Evolutionary conservation across 2,888 invertebrate species (phyloP), one percentile per base, ranked within the genome.

Genomic region (Diabrotica balteata): DNA sequence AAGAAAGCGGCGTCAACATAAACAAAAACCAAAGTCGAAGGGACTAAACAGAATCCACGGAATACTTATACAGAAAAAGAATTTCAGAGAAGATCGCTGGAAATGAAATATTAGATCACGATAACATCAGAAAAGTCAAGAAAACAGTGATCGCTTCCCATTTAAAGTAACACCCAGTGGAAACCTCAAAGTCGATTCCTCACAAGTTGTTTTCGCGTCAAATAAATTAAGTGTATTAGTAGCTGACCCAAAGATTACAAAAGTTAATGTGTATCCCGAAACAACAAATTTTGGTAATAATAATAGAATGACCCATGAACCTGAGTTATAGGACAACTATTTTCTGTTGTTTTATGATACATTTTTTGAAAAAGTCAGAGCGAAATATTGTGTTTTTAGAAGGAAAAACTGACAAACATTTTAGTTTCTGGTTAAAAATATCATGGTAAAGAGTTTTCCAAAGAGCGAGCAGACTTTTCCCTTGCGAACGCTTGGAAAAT

Each of bases 171-270:
- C n/a, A n/a, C n/a, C n/a, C n/a, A n/a, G n/a, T n/a, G n/a, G n/a
- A n/a, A n/a, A n/a, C n/a, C n/a, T n/a, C n/a, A n/a, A n/a, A n/a
- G n/a, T n/a, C n/a, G n/a, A n/a, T n/a, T n/a, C n/a, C n/a, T n/a
- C n/a, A n/a, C n/a, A n/a, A n/a, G 90, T 91, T 52, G 90, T 90
- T 53, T 91, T 89, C 80, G 89, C 90, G 80, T 89, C 90, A 3
- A 88, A 90, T 68, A 90, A 90, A 73, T 87, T 91, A 46, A 91
- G 91, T 65, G 90, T 91, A 8, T 80, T 91, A 49, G 86, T 90
- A 43, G 90, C 90, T 7, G 89, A 91, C 82, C 91, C 91, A 0
- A 85, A 86, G 55, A 87, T 87, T 77, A 90, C 90, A 7, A 88
- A 89, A 81, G 88, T 91, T 8, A 88, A 89, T 81, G 87, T 90